Evolutionary conservation across 1,140 invertebrate genomes (phyloP), one percentile per base, ranked within the genome.

Genomic region (Papilio xuthus): DNA sequence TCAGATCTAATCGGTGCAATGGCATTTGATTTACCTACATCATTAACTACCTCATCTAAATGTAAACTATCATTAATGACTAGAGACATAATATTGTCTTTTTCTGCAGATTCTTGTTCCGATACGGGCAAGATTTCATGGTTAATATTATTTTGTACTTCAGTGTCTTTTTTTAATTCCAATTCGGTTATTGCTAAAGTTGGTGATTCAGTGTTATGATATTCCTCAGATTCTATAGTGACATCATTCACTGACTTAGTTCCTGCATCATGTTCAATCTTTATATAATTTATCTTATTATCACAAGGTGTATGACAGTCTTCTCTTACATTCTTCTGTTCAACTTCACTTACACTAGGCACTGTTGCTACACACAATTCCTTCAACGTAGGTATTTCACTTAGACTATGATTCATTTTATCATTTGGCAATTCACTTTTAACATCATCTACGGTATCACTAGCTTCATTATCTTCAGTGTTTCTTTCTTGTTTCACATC

Each of bases 221-320:
- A 81, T 80, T 79, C 79, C 76, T 78, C 77, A 42, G 44, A 83
- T 83, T 81, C 79, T 73, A 77, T 53, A 63, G 47, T 78, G 79
- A 83, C 85, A 86, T 87, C 81, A 86, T 89, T 88, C 91, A 92
- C 79, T 92, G 90, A 93, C 90, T 92, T 92, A 92, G 88, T 86
- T 89, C 89, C 86, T 69, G 82, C 80, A 82, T 85, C 84, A 78
- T 84, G 79, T 85, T 87, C 88, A 88, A 85, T 89, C 83, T 84
- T 85, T 85, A 85, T 75, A 84, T 89, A 84, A 82, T 81, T 85
- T 89, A 88, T 81, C 76, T 87, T 88, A 91, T 84, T 92, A 92
- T 91, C 91, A 91, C 90, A 88, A 76, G 87, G 80, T 89, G 82
- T 85, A 86, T 86, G 81, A 88, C 91, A 92, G 90, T 93, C 91